Percentiles rank a stretch among this genome's conserved stretches.
These are phyloP conservation scores for Chondrosia reniformis DNA, from an alignment of 37 sponge, comb jelly and placozoan species.

Conservation along the genomic window DNA sequence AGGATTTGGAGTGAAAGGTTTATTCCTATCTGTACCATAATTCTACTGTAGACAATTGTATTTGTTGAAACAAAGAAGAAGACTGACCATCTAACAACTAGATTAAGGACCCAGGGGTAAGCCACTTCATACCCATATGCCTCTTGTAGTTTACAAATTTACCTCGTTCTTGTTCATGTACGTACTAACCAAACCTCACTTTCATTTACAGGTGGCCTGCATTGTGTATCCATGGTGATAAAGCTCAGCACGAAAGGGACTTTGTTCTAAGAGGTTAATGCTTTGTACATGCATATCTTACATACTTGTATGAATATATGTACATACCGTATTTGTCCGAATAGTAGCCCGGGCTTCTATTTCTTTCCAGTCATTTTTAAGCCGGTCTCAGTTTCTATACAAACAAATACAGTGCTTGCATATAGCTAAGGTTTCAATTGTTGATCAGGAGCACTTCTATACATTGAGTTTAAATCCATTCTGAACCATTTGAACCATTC, in stretches of 20 bases:
- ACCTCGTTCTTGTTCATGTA: not conserved
- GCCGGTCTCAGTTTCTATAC: no score
- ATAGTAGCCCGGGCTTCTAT: no score
- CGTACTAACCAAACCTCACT: not conserved
- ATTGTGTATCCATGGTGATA: constrained; percentile 98
- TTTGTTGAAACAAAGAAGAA: constrained; percentile 92
- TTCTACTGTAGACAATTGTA: constrained; percentile 74
- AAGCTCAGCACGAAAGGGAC: constrained; percentile 93
- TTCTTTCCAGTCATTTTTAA: no score
- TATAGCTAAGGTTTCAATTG: no score
- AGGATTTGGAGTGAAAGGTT: no score
- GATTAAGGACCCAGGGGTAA: constrained; percentile 81
- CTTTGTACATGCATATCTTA: not conserved
- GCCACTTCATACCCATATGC: constrained; percentile 1
- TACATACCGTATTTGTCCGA: no score
- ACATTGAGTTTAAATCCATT: not conserved
- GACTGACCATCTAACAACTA: constrained; percentile 83
- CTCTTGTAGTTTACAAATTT: not conserved
- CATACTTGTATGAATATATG: not conserved
- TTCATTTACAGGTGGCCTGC: constrained; percentile 84
- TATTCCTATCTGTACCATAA: no score
- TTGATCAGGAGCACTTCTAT: not conserved
- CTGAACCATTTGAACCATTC: constrained; percentile 76
- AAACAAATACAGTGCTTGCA: no score
- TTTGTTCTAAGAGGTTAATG: constrained; percentile 83